Evolutionary conservation across 1,140 invertebrate genomes (phyloP).

Genomic region (Luehdorfia chinensis): DNA sequence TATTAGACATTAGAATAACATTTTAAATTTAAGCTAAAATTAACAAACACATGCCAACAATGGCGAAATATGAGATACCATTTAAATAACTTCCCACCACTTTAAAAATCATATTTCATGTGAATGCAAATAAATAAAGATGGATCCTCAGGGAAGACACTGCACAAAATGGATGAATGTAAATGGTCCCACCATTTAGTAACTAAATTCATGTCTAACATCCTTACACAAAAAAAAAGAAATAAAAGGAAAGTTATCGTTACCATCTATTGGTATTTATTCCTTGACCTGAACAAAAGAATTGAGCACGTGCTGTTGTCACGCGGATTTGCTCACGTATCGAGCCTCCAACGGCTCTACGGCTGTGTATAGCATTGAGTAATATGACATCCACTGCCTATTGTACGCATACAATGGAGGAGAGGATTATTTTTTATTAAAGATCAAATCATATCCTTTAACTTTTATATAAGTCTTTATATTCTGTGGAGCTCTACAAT

Average conservation of each 20-base stretch:
- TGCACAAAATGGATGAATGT: no score
- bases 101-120: no score
- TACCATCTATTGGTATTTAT: not conserved
- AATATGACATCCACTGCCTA: conserved; percentile 18
- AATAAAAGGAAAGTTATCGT: not conserved
- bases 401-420: conserved; percentile 17
- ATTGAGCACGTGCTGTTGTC: conserved; percentile 37
- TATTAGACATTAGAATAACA: no score
- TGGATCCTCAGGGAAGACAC: no score
- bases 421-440: conserved; percentile 15
- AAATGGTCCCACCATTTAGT: no score
- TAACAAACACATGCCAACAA: no score
- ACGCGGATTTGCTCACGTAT: conserved; percentile 39
- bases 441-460: conserved; percentile 13
- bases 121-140: no score
- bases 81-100: no score
- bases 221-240: not conserved
- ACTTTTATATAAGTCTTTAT: conserved; percentile 13
- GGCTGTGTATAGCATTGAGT: not conserved
- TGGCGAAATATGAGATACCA: no score
- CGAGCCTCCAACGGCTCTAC: conserved; percentile 13
- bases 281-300: conserved; percentile 17
- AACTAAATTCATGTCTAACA: not conserved
- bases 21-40: no score
- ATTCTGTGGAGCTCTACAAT: conserved; percentile 18